Evolutionary conservation across 2,888 invertebrate genomes (phyloP).

Genomic region (Steinernema hermaphroditum): DNA sequence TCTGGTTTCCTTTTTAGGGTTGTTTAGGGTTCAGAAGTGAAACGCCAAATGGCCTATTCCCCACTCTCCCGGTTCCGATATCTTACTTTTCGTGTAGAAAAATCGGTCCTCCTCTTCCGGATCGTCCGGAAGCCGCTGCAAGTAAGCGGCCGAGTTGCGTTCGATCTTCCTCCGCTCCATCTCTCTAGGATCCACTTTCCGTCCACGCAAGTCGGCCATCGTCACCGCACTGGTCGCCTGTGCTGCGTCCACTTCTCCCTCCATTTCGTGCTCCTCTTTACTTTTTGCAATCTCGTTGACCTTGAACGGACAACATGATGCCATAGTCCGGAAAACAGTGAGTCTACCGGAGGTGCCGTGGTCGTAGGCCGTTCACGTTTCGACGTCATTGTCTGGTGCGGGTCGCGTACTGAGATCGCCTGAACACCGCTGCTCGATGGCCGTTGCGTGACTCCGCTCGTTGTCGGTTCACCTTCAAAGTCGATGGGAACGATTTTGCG

Average conservation of each 20-base stretch:
- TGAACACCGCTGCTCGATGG: not conserved
- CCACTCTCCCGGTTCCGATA: too few relatives aligned
- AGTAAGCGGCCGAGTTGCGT: conserved; percentile 61
- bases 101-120: conserved; percentile 85
- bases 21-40: too few relatives aligned
- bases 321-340: not conserved
- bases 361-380: not conserved
- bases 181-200: conserved; percentile 30
- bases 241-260: not conserved
- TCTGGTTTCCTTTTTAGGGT: too few relatives aligned
- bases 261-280: not conserved
- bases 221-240: not conserved
- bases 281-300: not conserved
- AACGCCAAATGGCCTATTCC: too few relatives aligned
- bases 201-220: conserved; percentile 13
- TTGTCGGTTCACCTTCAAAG: conserved; percentile 27
- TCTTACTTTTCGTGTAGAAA: conserved; percentile 88
- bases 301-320: not conserved
- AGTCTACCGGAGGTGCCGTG: too few relatives aligned
- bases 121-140: conserved; percentile 72
- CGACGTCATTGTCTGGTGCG: not conserved
- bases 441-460: conserved; percentile 1
- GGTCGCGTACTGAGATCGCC: not conserved
- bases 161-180: conserved; percentile 43
- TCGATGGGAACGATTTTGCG: conserved; percentile 23